Conservation (phyloP, 2,888 invertebrate genomes). For the Cheilosia grossa region DNA sequence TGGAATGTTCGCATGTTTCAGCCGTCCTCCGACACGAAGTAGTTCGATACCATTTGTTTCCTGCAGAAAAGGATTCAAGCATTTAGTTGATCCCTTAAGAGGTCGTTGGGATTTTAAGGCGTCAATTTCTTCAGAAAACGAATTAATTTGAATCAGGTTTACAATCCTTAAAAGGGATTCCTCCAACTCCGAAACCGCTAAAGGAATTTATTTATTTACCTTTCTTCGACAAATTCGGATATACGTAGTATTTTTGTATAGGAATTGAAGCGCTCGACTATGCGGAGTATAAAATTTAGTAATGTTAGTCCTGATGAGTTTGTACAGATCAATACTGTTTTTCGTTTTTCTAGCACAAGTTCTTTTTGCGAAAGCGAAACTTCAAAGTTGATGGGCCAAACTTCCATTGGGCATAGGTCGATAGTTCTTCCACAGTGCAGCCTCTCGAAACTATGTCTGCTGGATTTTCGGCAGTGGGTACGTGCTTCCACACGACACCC, state of each 20-base stretch:
- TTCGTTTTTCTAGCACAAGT: neutral
- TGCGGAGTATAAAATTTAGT: neutral
- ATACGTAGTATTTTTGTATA: neutral
- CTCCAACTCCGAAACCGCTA: neutral
- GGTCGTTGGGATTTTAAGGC: neutral
- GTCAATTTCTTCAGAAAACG: neutral
- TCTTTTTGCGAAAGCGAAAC: neutral
- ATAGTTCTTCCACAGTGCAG: too few relatives aligned
- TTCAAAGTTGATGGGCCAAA: neutral
- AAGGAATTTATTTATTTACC: neutral
- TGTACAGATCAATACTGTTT: neutral
- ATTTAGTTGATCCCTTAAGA: neutral
- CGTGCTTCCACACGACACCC: too few relatives aligned
- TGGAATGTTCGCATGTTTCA: too few relatives aligned
- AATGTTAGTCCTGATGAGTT: neutral
- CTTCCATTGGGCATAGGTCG: too few relatives aligned
- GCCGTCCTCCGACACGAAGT: too few relatives aligned
- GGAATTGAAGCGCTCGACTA: conserved; percentile 1
- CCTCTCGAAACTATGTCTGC: too few relatives aligned
- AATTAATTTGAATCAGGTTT: neutral
- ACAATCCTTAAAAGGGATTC: neutral
- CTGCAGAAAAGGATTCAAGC: too few relatives aligned
- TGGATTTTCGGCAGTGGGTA: too few relatives aligned
- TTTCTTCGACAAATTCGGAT: neutral
- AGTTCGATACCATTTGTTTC: too few relatives aligned